Evolutionary conservation across 2,797 vertebrate genomes (phyloP).

Genomic region (Eremophila alpestris): DNA sequence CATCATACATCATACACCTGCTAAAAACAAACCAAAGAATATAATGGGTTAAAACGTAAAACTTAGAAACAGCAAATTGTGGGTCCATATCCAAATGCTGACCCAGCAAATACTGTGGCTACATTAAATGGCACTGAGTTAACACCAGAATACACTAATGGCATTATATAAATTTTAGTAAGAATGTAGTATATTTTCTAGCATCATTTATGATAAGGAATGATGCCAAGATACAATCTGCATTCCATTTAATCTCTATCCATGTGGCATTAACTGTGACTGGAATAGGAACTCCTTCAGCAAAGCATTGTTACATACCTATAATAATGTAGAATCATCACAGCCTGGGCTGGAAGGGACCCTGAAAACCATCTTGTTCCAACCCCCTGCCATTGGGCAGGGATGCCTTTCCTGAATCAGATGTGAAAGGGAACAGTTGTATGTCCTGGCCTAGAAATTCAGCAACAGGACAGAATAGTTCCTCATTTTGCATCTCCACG

Average conservation of each 20-base stretch:
- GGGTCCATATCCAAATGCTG: fast-evolving
- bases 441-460: background rate
- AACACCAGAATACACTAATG: background rate
- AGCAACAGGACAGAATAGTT: background rate
- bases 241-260: background rate
- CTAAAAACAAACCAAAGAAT: background rate
- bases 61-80: background rate
- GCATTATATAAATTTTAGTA: background rate
- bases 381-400: background rate
- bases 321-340: background rate
- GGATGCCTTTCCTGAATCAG: background rate
- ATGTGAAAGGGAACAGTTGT: background rate
- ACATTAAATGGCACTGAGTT: background rate
- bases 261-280: background rate
- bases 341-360: background rate
- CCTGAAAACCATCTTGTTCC: background rate
- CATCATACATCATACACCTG: background rate
- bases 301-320: background rate
- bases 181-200: background rate
- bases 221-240: background rate
- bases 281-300: background rate
- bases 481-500: background rate
- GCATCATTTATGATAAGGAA: background rate
- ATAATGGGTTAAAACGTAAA: background rate
- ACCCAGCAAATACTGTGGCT: background rate